Base-by-base conservation (phyloP, 1,140 invertebrate genomes). In the Catajapyx aquilonaris region DNA sequence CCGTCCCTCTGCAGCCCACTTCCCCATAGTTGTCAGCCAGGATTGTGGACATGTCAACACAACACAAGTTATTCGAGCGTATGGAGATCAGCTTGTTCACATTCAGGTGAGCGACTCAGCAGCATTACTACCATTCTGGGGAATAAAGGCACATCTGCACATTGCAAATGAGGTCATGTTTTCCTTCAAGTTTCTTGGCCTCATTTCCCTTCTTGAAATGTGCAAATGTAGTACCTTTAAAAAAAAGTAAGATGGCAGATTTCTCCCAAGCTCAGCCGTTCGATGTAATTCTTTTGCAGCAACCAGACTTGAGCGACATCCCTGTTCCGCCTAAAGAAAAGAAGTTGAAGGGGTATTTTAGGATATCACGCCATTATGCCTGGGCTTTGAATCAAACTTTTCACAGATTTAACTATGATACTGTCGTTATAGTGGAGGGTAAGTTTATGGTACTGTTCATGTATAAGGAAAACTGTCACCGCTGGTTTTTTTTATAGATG, bases 21-120 rank as follows among this genome's bases (percentile, higher is more conserved):
- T 96, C 62, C 94, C 93, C n/a, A 93, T 98, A 38, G 80, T 97
- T 48, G 85, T 97, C 2, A 90, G 84, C 40, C 70, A 94, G 69
- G 93, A 98, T 57, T 97, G 93, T 61, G 76, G 76, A 18, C 85
- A 96, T 66, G 65, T 73, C 46, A 62, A 70, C 43, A 96, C 93
- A 2, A 69, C 76, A 33, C 60, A 81, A 40, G 70, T 80, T n/a
- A 87, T 97, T 31, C 60, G 70, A 41, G 67, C 66, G 10, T 97
- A 84, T 57, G 76, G 76, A 4, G 68, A 73, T 44, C 61, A 80
- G 49, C 58, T 93, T 0, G 69, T 65, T 16, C 74, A 85, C 41
- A 83, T 95, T 35, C 62, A 71, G 56, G 76, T 78, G 51, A 47
- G n/a, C n/a, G n/a, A n/a, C 21, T 19, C 17, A 25, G 10, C 5